These are phyloP conservation scores for Acrobasis suavella DNA, from an alignment of 2,888 invertebrate genomes.

Conservation along the genomic window DNA sequence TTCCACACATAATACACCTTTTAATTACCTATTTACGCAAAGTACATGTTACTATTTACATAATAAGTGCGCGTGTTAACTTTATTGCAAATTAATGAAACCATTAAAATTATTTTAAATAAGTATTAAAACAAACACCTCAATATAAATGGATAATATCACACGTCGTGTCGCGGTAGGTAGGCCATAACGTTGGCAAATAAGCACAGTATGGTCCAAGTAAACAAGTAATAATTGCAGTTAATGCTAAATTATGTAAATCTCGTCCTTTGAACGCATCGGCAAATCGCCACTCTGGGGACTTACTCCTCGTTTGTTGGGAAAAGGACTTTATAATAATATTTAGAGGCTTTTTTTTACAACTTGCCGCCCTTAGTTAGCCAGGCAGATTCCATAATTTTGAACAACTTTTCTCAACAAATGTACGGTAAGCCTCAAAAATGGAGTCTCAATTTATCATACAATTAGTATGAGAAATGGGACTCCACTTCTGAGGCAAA, in stretches of 20 bases:
- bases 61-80: background rate
- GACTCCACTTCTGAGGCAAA: no score
- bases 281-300: background rate
- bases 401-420: no score
- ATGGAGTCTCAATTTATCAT: no score
- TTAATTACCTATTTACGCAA: no score
- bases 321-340: background rate
- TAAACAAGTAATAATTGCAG: background rate
- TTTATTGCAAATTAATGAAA: background rate
- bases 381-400: no score
- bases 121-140: no score
- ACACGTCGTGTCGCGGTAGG: background rate
- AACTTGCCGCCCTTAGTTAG: no score
- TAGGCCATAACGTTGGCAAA: background rate
- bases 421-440: no score
- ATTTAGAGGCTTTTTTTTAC: background rate
- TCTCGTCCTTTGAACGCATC: background rate
- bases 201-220: background rate
- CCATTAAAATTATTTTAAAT: background rate
- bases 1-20: no score
- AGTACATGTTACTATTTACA: background rate
- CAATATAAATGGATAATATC: background rate
- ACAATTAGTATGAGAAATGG: no score
- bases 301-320: background rate
- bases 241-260: constrained; percentile 1